phyloP scores from a whole-genome alignment of 1,140 invertebrate genomes.

The Prorops nasuta region DNA sequence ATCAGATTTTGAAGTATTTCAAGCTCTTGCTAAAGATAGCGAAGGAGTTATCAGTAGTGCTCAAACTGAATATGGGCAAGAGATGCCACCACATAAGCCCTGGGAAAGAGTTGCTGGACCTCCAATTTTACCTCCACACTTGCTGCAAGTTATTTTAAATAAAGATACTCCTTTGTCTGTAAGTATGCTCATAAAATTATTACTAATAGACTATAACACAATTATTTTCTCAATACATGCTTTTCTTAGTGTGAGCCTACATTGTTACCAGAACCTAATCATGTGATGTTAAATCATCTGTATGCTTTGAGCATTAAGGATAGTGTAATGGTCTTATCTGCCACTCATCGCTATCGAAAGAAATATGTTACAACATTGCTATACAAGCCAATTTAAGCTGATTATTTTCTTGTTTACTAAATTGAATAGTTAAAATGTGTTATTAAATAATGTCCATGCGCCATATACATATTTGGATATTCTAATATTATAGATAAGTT shows the following conservation, averaged over 20 bases:
- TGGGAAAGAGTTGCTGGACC: constrained; percentile 91
- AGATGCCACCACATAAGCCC: constrained; percentile 84
- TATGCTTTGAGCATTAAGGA: constrained; percentile 99
- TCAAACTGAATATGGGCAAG: constrained; percentile 83
- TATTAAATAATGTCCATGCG: too few species aligned
- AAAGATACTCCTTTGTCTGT: constrained; percentile 95
- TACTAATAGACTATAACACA: constrained; percentile 11
- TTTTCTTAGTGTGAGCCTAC: constrained; percentile 91
- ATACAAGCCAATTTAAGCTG: constrained; percentile 91
- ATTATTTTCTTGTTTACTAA: constrained; percentile 27
- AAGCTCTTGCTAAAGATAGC: constrained; percentile 92
- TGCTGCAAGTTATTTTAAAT: constrained; percentile 98
- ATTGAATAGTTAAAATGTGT: too few species aligned
- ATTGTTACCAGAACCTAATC: constrained; percentile 96
- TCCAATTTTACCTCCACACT: constrained; percentile 95
- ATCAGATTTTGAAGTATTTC: constrained; percentile 97
- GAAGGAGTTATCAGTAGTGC: constrained; percentile 69
- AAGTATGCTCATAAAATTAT: constrained; percentile 49
- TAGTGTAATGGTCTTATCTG: constrained; percentile 97
- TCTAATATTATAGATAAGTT: constrained; percentile 18
- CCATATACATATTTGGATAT: too few species aligned
- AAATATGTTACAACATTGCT: constrained; percentile 99
- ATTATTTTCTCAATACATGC: neutral
- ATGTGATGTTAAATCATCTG: constrained; percentile 99
- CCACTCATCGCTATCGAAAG: constrained; percentile 95